Percentiles rank a stretch among this genome's conserved stretches.
phyloP scores from a whole-genome alignment of 1,140 invertebrate genomes.

The Apis florea region DNA sequence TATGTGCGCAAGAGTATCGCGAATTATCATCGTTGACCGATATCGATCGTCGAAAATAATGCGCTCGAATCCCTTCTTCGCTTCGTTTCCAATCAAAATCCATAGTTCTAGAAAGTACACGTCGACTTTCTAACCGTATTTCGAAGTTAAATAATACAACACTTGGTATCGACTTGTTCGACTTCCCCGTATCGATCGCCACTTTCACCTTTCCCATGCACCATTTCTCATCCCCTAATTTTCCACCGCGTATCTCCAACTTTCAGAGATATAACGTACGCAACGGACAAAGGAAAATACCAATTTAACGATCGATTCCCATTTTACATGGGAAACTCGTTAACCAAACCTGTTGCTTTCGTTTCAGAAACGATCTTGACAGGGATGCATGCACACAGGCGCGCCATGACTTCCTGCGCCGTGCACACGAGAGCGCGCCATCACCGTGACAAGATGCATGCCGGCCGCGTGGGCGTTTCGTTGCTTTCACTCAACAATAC shows the following conservation, averaged over 20 bases:
- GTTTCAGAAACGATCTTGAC: slow-evolving; percentile 1
- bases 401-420: slow-evolving; percentile 47
- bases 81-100: too few relatives aligned
- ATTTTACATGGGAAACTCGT: not conserved
- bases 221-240: too few relatives aligned
- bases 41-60: slow-evolving; percentile 29
- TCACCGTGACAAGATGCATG: slow-evolving; percentile 30
- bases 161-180: too few relatives aligned
- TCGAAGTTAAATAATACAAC: too few relatives aligned
- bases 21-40: slow-evolving; percentile 30
- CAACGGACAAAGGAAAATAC: too few relatives aligned
- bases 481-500: slow-evolving; percentile 54
- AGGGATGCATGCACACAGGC: slow-evolving; percentile 48
- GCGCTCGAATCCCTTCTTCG: not conserved
- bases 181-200: too few relatives aligned
- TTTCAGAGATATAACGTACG: too few relatives aligned
- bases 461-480: slow-evolving; percentile 45
- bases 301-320: not conserved
- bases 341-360: slow-evolving; percentile 23
- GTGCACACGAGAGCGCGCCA: slow-evolving; percentile 5
- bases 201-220: too few relatives aligned
- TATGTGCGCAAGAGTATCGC: not conserved
- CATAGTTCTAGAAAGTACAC: too few relatives aligned
- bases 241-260: too few relatives aligned
- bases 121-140: too few relatives aligned